Percentiles rank a stretch among this genome's conserved stretches.
phyloP scores from a whole-genome alignment of 2,797 vertebrate genomes.

The Rallus crepitans region DNA sequence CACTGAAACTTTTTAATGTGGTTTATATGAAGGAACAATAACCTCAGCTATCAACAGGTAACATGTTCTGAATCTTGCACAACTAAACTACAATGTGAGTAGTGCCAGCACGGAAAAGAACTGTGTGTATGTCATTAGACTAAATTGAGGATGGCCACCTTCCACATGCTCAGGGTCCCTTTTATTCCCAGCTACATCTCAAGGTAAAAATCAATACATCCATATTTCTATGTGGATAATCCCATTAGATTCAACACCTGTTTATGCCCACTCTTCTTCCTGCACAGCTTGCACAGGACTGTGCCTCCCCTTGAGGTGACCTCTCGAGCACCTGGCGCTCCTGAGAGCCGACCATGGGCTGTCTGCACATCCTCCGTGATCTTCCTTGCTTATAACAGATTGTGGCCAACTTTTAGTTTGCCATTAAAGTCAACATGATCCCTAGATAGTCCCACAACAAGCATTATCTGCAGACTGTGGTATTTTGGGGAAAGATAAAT shows the following conservation, averaged over 20 bases:
- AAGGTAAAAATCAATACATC: not conserved
- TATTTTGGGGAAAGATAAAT: constrained; percentile 4
- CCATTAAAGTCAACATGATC: constrained; percentile 18
- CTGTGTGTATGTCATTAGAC: accelerated
- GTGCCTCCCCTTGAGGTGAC: not conserved
- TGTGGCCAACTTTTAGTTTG: not conserved
- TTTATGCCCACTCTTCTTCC: not conserved
- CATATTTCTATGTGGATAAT: not conserved
- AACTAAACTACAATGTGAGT: not conserved
- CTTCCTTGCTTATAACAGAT: not conserved
- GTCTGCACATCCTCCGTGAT: not conserved
- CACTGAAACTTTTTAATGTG: not conserved
- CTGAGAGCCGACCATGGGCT: not conserved
- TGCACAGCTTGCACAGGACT: not conserved
- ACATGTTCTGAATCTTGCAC: not conserved
- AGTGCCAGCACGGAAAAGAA: not conserved
- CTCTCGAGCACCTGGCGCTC: accelerated
- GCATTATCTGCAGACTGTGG: constrained; percentile 48
- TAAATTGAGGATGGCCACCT: not conserved
- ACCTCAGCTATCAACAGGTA: not conserved
- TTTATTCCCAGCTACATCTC: not conserved
- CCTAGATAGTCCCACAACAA: not conserved
- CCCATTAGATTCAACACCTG: not conserved
- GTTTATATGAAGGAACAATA: not conserved
- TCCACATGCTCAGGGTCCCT: not conserved